Evolutionary conservation across 2,113 vertebrate genomes (phyloP).

Genomic region (Plectropomus leopardus): DNA sequence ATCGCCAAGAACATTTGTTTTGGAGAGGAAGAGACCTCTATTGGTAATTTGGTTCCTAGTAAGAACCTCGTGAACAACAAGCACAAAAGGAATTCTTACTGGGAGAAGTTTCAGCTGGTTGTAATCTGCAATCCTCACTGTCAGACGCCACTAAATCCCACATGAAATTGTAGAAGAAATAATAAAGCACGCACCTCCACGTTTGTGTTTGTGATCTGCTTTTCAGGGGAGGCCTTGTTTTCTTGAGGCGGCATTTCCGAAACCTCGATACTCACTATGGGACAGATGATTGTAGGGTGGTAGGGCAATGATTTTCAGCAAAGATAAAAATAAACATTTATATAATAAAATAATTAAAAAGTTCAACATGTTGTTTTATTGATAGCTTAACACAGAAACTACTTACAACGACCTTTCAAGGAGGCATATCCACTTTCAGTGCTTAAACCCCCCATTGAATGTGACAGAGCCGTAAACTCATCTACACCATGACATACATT

Average conservation of each 20-base stretch:
- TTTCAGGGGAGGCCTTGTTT: neutral
- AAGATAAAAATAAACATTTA: neutral
- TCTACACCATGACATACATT: fast-evolving
- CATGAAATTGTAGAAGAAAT: neutral
- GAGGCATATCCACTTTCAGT: neutral
- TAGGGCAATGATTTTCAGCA: neutral
- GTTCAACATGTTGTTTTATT: neutral
- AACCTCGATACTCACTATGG: conserved; percentile 14
- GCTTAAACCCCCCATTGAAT: neutral
- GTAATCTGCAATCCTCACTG: too few relatives aligned
- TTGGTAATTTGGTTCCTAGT: too few relatives aligned
- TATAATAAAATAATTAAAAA: neutral
- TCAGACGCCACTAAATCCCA: too few relatives aligned
- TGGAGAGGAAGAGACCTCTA: too few relatives aligned
- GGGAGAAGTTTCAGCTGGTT: too few relatives aligned
- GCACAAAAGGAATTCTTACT: too few relatives aligned
- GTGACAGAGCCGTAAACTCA: neutral
- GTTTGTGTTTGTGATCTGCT: neutral
- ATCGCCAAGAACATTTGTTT: too few relatives aligned
- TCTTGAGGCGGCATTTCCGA: neutral
- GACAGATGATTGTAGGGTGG: neutral
- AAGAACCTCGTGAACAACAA: too few relatives aligned
- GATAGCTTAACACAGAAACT: neutral
- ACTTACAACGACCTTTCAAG: neutral
- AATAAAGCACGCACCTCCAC: conserved; percentile 25